Evolutionary conservation across 2,888 invertebrate genomes (phyloP).

Genomic region (Hypsopygia costalis): DNA sequence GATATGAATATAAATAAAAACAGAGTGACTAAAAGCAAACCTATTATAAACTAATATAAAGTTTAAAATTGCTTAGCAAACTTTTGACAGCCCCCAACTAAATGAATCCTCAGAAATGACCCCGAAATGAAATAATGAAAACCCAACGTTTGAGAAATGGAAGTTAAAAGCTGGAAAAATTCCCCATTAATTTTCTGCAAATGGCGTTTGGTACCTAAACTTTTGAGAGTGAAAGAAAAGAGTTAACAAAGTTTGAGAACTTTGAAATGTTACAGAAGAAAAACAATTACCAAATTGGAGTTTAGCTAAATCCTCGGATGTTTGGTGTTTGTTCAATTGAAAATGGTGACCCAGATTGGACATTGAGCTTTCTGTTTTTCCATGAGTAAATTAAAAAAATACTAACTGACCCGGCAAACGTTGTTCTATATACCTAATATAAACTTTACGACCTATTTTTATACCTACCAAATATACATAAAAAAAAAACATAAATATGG

Average conservation of each 20-base stretch:
- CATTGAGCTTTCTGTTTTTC: background rate
- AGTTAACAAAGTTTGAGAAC: constrained; percentile 44
- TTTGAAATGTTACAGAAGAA: constrained; percentile 46
- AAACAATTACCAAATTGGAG: constrained; percentile 55
- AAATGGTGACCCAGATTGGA: background rate
- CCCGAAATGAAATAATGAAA: constrained; percentile 26
- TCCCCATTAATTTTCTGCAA: constrained; percentile 63
- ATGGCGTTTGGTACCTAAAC: constrained; percentile 54
- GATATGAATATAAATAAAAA: background rate
- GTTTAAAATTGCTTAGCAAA: constrained; percentile 12
- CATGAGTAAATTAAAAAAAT: too few species aligned
- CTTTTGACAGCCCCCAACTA: constrained; percentile 6
- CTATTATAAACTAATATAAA: constrained; percentile 10
- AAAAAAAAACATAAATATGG: too few species aligned
- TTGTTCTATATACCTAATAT: too few species aligned
- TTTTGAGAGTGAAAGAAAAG: constrained; percentile 48
- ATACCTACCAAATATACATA: too few species aligned
- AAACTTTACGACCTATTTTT: too few species aligned
- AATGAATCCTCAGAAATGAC: constrained; percentile 12
- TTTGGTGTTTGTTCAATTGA: constrained; percentile 18
- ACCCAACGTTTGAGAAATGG: constrained; percentile 42
- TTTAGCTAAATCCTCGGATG: constrained; percentile 36
- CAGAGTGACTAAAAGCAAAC: background rate
- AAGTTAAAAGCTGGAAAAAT: constrained; percentile 33
- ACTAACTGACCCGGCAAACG: too few species aligned